These are phyloP conservation scores for Apamea anceps DNA, from an alignment of 2,888 invertebrate genomes.

Conservation along the genomic window DNA sequence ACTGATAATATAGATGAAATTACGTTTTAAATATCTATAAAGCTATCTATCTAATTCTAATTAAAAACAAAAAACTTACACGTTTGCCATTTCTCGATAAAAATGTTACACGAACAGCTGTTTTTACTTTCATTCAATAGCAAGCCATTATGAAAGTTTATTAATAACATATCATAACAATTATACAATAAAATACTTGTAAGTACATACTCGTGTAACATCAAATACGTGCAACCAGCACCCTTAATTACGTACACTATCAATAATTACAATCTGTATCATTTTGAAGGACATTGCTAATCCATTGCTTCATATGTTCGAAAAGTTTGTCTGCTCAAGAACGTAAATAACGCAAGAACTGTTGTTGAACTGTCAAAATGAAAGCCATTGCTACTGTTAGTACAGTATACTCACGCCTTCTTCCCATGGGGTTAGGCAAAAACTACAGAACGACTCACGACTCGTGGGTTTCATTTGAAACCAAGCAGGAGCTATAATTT, in stretches of 20 bases:
- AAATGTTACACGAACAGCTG: slow-evolving; percentile 7
- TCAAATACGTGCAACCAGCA: not conserved
- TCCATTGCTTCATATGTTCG: too few species aligned
- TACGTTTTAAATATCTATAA: not conserved
- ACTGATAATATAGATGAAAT: not conserved
- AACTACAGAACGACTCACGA: too few species aligned
- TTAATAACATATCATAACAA: slow-evolving; percentile 6
- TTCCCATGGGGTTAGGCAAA: too few species aligned
- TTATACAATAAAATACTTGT: not conserved
- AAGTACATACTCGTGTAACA: not conserved
- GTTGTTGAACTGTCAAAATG: too few species aligned
- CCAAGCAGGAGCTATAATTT: too few species aligned
- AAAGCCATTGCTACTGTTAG: too few species aligned
- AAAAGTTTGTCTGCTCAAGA: too few species aligned
- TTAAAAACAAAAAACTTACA: not conserved
- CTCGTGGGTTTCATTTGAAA: too few species aligned
- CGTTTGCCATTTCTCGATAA: slow-evolving; percentile 5
- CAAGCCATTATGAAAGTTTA: slow-evolving; percentile 2
- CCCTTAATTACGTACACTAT: not conserved
- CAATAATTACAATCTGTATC: too few species aligned
- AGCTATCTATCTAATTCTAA: not conserved
- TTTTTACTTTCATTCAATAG: slow-evolving; percentile 34
- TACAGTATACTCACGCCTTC: too few species aligned
- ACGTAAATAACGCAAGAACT: too few species aligned
- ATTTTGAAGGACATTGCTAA: too few species aligned